Conservation (phyloP, 2,797 vertebrate species). For the Gouania willdenowi region DNA sequence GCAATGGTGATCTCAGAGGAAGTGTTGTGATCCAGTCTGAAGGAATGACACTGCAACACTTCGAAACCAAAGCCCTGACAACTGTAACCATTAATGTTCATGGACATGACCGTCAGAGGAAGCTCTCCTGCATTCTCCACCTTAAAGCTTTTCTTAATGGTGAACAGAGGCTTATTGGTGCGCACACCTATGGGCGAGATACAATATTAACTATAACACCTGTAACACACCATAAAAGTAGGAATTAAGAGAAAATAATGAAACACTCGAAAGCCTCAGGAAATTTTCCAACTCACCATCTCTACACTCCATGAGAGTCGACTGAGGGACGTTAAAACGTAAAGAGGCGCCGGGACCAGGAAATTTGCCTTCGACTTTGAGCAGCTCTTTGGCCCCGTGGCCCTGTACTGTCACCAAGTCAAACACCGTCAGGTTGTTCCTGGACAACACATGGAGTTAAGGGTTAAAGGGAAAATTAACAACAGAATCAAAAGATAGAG, state of each 20-base stretch:
- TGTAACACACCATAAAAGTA: not conserved
- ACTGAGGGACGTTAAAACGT: constrained; percentile 96
- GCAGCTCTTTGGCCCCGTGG: constrained; percentile 88
- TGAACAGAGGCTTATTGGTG: constrained; percentile 89
- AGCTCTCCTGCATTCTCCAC: constrained; percentile 95
- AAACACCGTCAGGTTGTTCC: constrained; percentile 94
- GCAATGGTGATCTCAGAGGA: constrained; percentile 93
- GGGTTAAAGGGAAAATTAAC: too few relatives aligned
- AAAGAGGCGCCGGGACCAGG: constrained; percentile 88
- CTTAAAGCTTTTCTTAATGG: constrained; percentile 95
- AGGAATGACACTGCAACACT: constrained; percentile 89
- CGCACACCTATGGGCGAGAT: constrained; percentile 77
- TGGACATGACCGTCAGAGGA: constrained; percentile 87
- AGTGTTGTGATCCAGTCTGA: too few relatives aligned
- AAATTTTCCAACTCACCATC: constrained; percentile 78
- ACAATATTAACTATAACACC: not conserved
- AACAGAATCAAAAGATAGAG: too few relatives aligned
- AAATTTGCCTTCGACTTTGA: constrained; percentile 90
- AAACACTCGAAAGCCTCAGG: too few relatives aligned
- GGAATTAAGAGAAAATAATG: not conserved
- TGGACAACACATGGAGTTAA: constrained; percentile 48
- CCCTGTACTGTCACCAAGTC: constrained; percentile 89
- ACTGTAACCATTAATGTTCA: constrained; percentile 95
- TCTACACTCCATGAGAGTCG: constrained; percentile 94
- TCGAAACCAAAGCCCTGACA: constrained; percentile 98